A percentile compares a stretch with the other conserved stretches of the same genome.
These are phyloP conservation scores for Mionectes macconnelli DNA, from an alignment of 2,113 vertebrate genomes.

Conservation along the genomic window DNA sequence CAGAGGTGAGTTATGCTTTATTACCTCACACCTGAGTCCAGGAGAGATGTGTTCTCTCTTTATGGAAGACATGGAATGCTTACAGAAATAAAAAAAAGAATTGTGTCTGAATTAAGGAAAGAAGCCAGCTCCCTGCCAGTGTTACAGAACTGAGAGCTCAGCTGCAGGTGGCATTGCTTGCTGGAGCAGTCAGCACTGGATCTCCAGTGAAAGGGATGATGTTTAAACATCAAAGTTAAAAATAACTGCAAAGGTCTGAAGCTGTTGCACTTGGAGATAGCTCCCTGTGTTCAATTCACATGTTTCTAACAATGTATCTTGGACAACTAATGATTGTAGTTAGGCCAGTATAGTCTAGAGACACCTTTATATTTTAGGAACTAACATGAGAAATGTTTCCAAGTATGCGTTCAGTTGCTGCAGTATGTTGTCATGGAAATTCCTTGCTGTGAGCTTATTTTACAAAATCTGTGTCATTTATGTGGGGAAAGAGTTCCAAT, in stretches of 20 bases:
- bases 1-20: background rate
- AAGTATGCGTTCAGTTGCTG: background rate
- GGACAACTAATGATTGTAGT: background rate
- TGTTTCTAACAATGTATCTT: background rate
- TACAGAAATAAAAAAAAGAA: background rate
- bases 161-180: background rate
- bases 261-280: background rate
- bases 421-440: constrained; percentile 23
- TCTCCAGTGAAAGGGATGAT: background rate
- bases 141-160: background rate
- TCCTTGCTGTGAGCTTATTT: background rate
- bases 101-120: background rate
- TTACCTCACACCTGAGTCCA: background rate
- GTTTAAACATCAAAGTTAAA: background rate
- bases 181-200: background rate
- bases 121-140: background rate
- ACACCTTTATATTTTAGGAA: background rate
- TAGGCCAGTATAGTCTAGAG: background rate
- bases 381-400: background rate
- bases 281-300: background rate
- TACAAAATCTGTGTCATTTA: background rate
- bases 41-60: background rate
- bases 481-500: background rate
- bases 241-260: background rate
- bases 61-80: background rate